A percentile compares a stretch with the other conserved stretches of the same genome.
These are phyloP conservation scores for Cephalopterus ornatus DNA, from an alignment of 2,113 vertebrate genomes.

Conservation along the genomic window DNA sequence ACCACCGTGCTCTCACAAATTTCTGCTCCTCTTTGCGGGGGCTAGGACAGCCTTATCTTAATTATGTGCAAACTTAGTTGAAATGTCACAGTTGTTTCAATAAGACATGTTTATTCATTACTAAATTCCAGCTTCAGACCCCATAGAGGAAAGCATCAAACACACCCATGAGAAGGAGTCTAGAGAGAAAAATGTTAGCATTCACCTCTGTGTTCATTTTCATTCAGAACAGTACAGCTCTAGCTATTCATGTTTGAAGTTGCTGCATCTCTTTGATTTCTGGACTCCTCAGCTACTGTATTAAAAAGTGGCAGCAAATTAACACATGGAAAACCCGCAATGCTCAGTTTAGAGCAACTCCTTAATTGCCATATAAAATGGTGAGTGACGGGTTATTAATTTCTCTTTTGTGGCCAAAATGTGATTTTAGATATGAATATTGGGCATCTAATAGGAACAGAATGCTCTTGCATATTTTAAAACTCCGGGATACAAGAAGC, in stretches of 20 bases:
- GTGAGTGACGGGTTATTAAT: slow-evolving; percentile 13
- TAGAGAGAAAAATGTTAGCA: not conserved
- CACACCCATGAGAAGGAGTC: not conserved
- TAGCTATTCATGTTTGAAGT: not conserved
- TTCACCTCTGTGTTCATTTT: not conserved
- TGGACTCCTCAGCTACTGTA: not conserved
- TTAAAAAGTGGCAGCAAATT: slow-evolving; percentile 11
- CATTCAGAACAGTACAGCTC: not conserved
- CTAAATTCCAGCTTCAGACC: slow-evolving; percentile 7
- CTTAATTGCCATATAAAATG: slow-evolving; percentile 21
- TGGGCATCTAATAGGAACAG: slow-evolving; percentile 7
- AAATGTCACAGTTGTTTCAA: slow-evolving; percentile 70
- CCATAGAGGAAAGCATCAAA: slow-evolving; percentile 11
- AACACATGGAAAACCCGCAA: not conserved
- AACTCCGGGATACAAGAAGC: not conserved
- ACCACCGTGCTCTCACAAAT: slow-evolving; percentile 49
- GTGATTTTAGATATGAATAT: slow-evolving; percentile 1
- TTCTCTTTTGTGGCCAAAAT: slow-evolving; percentile 18
- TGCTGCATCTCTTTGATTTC: slow-evolving; percentile 14
- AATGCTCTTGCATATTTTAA: not conserved
- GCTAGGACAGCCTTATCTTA: slow-evolving; percentile 61
- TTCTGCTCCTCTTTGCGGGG: slow-evolving; percentile 31
- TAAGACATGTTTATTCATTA: slow-evolving; percentile 71
- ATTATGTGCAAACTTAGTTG: slow-evolving; percentile 68
- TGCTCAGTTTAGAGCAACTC: not conserved